A percentile compares a stretch with the other conserved stretches of the same genome.
These are phyloP conservation scores for Bradysia coprophila DNA, from an alignment of 1,140 invertebrate genomes.

Conservation along the genomic window DNA sequence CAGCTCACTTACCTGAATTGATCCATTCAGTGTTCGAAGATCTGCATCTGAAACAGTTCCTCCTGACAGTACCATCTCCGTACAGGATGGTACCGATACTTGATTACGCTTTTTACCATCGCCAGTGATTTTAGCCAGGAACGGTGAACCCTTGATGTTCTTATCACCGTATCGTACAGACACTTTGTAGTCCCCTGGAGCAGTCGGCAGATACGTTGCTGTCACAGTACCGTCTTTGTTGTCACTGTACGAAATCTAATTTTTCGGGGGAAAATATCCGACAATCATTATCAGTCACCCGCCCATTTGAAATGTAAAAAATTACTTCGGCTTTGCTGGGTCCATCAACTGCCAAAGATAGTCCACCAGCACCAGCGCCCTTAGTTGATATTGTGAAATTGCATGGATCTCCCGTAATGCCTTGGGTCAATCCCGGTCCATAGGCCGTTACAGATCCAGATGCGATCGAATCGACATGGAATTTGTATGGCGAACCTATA, in stretches of 20 bases:
- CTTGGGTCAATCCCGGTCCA: constrained; percentile 69
- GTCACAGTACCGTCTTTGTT: constrained; percentile 93
- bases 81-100: constrained; percentile 90
- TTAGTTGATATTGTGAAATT: constrained; percentile 96
- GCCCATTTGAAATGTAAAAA: too few relatives aligned
- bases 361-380: constrained; percentile 81
- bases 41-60: constrained; percentile 89
- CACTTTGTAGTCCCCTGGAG: constrained; percentile 94
- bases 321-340: constrained; percentile 87
- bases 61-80: constrained; percentile 83
- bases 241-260: constrained; percentile 64
- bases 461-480: constrained; percentile 85
- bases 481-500: constrained; percentile 89
- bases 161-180: constrained; percentile 89
- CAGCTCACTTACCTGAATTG: constrained; percentile 56
- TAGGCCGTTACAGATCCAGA: constrained; percentile 92
- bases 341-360: constrained; percentile 90
- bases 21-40: constrained; percentile 78
- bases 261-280: too few relatives aligned
- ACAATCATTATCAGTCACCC: too few relatives aligned
- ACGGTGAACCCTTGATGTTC: constrained; percentile 91
- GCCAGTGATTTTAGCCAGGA: constrained; percentile 69
- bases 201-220: constrained; percentile 83
- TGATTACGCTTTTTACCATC: constrained; percentile 91
- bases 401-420: constrained; percentile 81